Conservation (phyloP, 2,113 vertebrate species). For the Junco hyemalis region DNA sequence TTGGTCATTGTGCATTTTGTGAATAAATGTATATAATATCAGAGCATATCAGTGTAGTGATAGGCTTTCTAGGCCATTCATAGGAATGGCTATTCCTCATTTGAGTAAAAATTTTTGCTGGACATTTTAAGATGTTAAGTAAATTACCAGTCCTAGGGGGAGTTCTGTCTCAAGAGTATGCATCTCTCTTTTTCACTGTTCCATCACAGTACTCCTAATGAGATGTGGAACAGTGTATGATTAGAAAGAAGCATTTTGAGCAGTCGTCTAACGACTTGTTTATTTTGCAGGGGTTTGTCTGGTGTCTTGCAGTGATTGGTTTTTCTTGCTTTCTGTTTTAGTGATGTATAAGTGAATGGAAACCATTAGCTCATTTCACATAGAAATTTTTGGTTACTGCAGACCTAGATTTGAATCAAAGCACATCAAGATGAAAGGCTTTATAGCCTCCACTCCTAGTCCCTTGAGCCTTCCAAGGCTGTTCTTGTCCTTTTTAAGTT, state of each 20-base stretch:
- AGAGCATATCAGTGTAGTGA: too few relatives aligned
- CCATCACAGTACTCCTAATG: neutral
- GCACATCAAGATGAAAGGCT: slow-evolving; percentile 45
- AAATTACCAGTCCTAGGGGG: neutral
- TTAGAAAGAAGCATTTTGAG: neutral
- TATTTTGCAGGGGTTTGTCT: neutral
- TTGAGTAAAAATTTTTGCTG: neutral
- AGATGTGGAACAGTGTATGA: neutral
- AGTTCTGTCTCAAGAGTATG: neutral
- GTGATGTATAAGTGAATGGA: neutral
- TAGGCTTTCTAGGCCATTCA: neutral
- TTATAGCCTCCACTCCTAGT: neutral
- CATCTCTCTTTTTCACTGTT: neutral
- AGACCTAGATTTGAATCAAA: slow-evolving; percentile 58
- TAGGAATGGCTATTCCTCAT: neutral
- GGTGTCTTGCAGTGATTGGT: neutral
- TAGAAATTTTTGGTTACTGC: neutral
- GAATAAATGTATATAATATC: neutral
- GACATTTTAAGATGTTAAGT: neutral
- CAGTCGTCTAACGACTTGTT: neutral
- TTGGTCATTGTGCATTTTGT: neutral
- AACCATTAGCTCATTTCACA: neutral
- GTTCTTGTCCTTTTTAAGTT: slow-evolving; percentile 23
- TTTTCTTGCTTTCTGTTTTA: neutral
- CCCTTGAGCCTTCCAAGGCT: slow-evolving; percentile 28